Evolutionary conservation across 2,797 vertebrate genomes (phyloP).

Genomic region (Trachops cirrhosus): DNA sequence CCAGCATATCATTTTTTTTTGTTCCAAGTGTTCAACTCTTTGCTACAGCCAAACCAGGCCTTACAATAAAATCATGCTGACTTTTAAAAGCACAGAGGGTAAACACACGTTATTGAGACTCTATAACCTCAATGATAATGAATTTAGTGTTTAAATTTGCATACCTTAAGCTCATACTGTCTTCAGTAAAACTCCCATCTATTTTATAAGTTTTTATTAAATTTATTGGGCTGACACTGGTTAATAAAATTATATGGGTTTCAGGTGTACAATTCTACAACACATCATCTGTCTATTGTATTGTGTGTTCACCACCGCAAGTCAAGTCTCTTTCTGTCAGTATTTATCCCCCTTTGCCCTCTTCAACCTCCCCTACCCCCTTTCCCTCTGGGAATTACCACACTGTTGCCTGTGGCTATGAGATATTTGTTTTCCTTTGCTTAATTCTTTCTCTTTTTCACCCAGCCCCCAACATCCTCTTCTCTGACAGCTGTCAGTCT

Average conservation of each 20-base stretch:
- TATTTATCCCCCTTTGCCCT: background rate
- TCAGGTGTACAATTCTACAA: background rate
- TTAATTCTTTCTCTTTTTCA: background rate
- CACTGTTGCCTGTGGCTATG: background rate
- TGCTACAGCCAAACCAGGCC: background rate
- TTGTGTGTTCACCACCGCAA: background rate
- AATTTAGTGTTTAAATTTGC: background rate
- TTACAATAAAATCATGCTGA: constrained; percentile 47
- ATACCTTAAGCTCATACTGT: background rate
- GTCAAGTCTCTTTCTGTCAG: background rate
- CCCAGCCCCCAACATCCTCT: background rate
- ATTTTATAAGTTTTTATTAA: background rate
- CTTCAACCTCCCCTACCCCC: too few relatives aligned
- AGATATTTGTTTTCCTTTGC: background rate
- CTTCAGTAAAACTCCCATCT: background rate
- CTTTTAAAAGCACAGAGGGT: background rate
- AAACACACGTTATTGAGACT: background rate
- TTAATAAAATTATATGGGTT: background rate
- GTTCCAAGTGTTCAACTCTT: background rate
- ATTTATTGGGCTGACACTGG: background rate
- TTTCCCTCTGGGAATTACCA: background rate
- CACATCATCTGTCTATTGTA: background rate
- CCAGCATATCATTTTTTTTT: constrained; percentile 4
- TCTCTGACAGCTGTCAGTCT: background rate
- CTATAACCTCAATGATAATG: constrained; percentile 5